Evolutionary conservation across 2,113 vertebrate species (phyloP).

Genomic region (Malurus alboscapulatus): DNA sequence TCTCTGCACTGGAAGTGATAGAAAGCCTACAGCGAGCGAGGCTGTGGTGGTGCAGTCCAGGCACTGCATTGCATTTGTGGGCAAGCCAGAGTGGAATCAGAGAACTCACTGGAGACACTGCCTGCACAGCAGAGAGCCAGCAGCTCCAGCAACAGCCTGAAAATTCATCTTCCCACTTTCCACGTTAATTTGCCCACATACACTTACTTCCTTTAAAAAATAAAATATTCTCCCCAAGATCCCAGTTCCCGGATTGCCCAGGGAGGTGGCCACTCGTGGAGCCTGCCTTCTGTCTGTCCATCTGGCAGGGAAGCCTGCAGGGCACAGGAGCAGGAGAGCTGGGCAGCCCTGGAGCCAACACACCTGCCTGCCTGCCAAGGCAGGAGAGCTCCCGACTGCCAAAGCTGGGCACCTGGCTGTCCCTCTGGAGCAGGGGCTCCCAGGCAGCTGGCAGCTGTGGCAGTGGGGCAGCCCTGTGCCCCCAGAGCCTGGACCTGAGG

Average conservation of each 20-base stretch:
- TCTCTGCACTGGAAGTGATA: not conserved
- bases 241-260: not conserved
- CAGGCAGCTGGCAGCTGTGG: not conserved
- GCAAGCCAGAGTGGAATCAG: not conserved
- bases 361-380: not conserved
- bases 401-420: not conserved
- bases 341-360: not conserved
- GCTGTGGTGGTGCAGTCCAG: not conserved
- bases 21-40: not conserved
- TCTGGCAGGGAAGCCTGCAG: not conserved
- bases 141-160: not conserved
- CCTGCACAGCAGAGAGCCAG: not conserved
- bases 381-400: not conserved
- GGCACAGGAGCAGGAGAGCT: not conserved
- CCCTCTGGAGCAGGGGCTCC: not conserved
- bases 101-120: not conserved
- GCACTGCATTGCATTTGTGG: not conserved
- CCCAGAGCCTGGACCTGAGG: accelerated
- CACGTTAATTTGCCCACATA: not conserved
- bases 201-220: not conserved
- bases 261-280: not conserved
- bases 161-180: not conserved
- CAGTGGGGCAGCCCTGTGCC: accelerated
- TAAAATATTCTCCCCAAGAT: not conserved
- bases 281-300: not conserved